A percentile compares a stretch with the other conserved stretches of the same genome.
Conservation (phyloP, 2,797 vertebrate genomes). For the Enteromius afrohamiltoni region DNA sequence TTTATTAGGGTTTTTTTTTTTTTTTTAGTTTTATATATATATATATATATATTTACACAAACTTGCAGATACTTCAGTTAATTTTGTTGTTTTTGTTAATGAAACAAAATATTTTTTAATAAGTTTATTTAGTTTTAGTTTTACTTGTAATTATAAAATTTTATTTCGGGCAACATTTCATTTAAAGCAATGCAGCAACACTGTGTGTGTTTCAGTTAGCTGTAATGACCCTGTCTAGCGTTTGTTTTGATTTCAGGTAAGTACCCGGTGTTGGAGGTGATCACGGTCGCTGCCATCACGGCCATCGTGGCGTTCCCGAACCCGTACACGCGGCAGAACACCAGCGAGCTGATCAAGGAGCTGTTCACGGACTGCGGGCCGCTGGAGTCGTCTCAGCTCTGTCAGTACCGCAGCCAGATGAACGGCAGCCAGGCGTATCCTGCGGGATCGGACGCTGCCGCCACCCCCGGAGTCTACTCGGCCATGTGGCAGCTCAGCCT, state of each 20-base stretch:
- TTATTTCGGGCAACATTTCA: too few relatives aligned
- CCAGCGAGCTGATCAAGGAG: constrained; percentile 98
- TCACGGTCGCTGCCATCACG: constrained; percentile 93
- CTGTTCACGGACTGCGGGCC: constrained; percentile 98
- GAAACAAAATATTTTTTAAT: too few relatives aligned
- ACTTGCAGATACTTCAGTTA: too few relatives aligned
- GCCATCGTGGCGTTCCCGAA: constrained; percentile 97
- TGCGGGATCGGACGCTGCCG: constrained; percentile 87
- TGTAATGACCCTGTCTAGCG: too few relatives aligned
- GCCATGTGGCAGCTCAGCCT: constrained; percentile 98
- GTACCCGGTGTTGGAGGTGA: constrained; percentile 96
- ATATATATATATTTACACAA: too few relatives aligned
- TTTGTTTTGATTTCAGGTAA: constrained; percentile 71
- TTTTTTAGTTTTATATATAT: too few relatives aligned
- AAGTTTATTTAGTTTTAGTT: too few relatives aligned
- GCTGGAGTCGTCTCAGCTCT: constrained; percentile 93
- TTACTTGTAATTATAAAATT: too few relatives aligned
- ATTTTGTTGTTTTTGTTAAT: too few relatives aligned
- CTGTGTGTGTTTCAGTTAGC: too few relatives aligned
- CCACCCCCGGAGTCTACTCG: constrained; percentile 91
- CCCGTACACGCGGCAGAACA: constrained; percentile 96
- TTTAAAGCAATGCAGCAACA: too few relatives aligned
- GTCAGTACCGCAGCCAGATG: constrained; percentile 96
- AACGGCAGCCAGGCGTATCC: constrained; percentile 90
- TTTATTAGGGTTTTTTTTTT: too few relatives aligned